Evolutionary conservation across 2,888 invertebrate species (phyloP).

Genomic region (Stenchaetothrips biformis): DNA sequence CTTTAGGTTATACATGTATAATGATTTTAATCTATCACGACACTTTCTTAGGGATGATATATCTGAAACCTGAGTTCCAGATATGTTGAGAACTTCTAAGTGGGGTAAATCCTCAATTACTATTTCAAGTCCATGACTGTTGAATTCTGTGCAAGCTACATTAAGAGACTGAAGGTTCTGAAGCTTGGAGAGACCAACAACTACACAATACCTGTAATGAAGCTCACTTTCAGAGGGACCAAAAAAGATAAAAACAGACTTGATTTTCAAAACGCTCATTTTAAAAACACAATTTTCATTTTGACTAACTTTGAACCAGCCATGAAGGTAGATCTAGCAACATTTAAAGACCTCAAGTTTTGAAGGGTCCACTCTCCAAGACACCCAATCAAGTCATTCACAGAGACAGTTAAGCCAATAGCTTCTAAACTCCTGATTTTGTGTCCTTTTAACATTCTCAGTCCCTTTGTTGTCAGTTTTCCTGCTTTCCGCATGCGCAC

Average conservation of each 20-base stretch:
- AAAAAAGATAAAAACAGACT: constrained; percentile 9
- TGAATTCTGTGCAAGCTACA: constrained; percentile 64
- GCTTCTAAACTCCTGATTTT: constrained; percentile 59
- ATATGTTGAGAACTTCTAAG: constrained; percentile 61
- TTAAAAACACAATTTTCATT: not conserved
- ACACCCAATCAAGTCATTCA: constrained; percentile 60
- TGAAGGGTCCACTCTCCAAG: constrained; percentile 60
- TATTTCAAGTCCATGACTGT: constrained; percentile 59
- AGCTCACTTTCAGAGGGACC: constrained; percentile 25
- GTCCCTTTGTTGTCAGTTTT: constrained; percentile 54
- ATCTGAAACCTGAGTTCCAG: constrained; percentile 58
- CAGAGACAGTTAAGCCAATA: constrained; percentile 53
- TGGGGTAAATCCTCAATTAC: constrained; percentile 60
- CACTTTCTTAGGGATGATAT: constrained; percentile 55
- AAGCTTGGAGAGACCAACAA: constrained; percentile 57
- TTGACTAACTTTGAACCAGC: constrained; percentile 51
- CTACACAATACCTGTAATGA: constrained; percentile 50
- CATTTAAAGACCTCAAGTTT: constrained; percentile 57
- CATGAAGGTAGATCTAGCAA: constrained; percentile 58
- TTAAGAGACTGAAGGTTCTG: constrained; percentile 56
- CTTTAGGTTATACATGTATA: constrained; percentile 58
- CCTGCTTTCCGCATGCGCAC: constrained; percentile 57
- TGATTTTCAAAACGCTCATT: constrained; percentile 9
- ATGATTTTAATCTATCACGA: constrained; percentile 53
- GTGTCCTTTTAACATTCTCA: constrained; percentile 57